Percentiles rank a stretch among this genome's conserved stretches.
Conservation (phyloP, 1,140 invertebrate species). For the Dendroctonus ponderosae region DNA sequence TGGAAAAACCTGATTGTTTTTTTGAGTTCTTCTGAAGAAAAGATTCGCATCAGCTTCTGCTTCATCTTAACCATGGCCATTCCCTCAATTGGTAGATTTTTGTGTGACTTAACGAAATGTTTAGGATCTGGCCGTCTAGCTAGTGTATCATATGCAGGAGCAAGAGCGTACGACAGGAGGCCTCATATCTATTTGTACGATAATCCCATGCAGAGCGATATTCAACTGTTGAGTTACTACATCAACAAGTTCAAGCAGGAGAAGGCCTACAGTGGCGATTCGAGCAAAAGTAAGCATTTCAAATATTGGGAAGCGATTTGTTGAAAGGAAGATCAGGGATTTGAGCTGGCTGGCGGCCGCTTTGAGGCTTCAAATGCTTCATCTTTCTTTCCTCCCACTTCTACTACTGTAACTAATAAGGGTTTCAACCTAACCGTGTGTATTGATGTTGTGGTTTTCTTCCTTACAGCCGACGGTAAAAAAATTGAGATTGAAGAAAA, state of each 20-base stretch:
- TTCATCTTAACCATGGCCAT: no score
- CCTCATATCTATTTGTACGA: slow-evolving; percentile 65
- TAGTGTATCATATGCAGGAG: slow-evolving; percentile 75
- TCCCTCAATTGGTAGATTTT: not conserved
- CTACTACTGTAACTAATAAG: slow-evolving; percentile 2
- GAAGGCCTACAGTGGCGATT: slow-evolving; percentile 36
- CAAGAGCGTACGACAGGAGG: slow-evolving; percentile 70
- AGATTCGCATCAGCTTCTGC: no score
- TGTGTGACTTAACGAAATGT: slow-evolving; percentile 33
- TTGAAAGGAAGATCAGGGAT: no score
- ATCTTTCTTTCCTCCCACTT: no score
- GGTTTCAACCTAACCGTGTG: slow-evolving; percentile 22
- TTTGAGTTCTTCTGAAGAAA: no score
- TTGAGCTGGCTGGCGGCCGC: no score
- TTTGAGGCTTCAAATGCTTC: no score
- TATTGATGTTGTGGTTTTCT: slow-evolving; percentile 41
- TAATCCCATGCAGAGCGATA: slow-evolving; percentile 50
- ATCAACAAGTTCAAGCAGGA: slow-evolving; percentile 50
- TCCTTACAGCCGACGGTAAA: slow-evolving; percentile 45
- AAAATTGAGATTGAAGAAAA: slow-evolving; percentile 42
- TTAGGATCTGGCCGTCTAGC: slow-evolving; percentile 70
- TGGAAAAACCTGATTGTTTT: no score
- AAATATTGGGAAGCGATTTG: not conserved
- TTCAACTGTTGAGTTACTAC: slow-evolving; percentile 51
- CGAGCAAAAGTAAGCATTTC: slow-evolving; percentile 34